A percentile compares a stretch with the other conserved stretches of the same genome.
These are phyloP conservation scores for Rhea americana DNA, from an alignment of 2,113 vertebrate species.

Conservation along the genomic window DNA sequence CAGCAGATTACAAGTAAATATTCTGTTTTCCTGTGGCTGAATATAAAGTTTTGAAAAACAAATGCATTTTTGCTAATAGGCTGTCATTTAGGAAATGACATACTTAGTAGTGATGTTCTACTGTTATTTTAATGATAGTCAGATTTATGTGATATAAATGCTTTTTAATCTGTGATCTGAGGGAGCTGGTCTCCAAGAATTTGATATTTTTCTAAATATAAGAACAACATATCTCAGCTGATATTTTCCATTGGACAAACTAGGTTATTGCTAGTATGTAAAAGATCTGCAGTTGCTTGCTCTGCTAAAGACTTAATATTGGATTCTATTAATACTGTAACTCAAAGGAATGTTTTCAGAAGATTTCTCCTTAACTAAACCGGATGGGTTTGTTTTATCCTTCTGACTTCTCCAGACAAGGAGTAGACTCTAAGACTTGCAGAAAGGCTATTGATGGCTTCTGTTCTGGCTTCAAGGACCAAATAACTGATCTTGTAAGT, in stretches of 20 bases:
- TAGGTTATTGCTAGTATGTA: not conserved
- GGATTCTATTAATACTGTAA: not conserved
- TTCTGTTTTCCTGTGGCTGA: not conserved
- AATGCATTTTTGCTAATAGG: accelerated
- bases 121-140: not conserved
- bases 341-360: not conserved
- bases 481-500: conserved; percentile 83
- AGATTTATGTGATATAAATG: not conserved
- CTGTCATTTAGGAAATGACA: not conserved
- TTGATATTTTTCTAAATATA: not conserved
- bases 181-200: not conserved
- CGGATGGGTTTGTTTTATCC: not conserved
- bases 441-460: conserved; percentile 76
- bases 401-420: conserved; percentile 73
- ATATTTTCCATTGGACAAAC: not conserved
- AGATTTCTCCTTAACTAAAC: not conserved
- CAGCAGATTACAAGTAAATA: conserved; percentile 76
- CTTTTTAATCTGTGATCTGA: not conserved
- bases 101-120: not conserved
- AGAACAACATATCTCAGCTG: not conserved
- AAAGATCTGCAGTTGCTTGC: not conserved
- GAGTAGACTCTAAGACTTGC: conserved; percentile 70
- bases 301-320: not conserved
- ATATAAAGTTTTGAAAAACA: not conserved
- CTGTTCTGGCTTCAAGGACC: conserved; percentile 76